These are phyloP conservation scores for Loriculus beryllinus DNA, from an alignment of 2,797 vertebrate species.

Conservation along the genomic window DNA sequence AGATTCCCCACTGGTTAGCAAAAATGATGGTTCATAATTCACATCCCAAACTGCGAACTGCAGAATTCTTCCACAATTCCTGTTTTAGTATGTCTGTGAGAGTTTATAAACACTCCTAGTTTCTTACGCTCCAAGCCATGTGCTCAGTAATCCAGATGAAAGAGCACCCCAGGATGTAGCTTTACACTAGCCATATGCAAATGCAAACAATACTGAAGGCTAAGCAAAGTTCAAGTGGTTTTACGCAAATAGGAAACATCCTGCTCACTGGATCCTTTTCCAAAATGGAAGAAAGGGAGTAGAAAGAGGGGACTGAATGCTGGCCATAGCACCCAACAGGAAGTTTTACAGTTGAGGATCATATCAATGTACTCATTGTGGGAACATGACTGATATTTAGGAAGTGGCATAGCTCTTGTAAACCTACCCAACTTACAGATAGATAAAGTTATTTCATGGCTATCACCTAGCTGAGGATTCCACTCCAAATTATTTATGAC, in stretches of 20 bases:
- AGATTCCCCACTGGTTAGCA: neutral
- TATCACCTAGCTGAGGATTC: neutral
- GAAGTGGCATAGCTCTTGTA: neutral
- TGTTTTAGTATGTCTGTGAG: neutral
- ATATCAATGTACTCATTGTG: neutral
- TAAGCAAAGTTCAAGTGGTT: neutral
- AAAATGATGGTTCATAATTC: neutral
- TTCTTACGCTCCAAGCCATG: neutral
- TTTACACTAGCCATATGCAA: neutral
- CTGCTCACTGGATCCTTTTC: neutral
- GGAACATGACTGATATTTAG: neutral
- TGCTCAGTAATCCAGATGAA: neutral
- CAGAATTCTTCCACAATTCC: neutral
- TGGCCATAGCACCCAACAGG: neutral
- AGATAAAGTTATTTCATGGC: neutral
- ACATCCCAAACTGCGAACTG: neutral
- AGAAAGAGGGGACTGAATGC: neutral
- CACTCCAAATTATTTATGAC: neutral
- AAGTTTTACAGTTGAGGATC: neutral
- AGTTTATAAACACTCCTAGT: neutral
- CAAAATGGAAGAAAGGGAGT: neutral
- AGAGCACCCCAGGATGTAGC: accelerated
- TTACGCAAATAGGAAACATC: neutral
- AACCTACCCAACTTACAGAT: neutral
- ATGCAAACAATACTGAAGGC: neutral